These are phyloP conservation scores for Noctua janthe DNA, from an alignment of 2,888 invertebrate genomes.

Conservation along the genomic window DNA sequence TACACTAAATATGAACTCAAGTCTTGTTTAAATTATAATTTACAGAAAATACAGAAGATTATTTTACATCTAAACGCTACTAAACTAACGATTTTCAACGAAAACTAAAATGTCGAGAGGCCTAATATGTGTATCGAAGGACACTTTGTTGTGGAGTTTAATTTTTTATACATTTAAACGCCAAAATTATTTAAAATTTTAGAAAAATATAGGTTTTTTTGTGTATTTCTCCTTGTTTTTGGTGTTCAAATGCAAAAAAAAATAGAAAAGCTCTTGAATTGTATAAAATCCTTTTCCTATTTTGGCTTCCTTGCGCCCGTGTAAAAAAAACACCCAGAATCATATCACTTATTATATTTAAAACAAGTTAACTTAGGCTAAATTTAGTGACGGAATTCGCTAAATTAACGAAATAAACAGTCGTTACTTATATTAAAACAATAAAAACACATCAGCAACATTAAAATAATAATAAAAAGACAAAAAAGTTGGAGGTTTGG, in stretches of 20 bases:
- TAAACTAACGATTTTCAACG: conserved; percentile 71
- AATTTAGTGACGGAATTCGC: conserved; percentile 79
- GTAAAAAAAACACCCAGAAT: conserved; percentile 84
- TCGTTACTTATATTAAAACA: conserved; percentile 72
- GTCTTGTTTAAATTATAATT: conserved; percentile 63
- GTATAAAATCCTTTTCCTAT: conserved; percentile 69
- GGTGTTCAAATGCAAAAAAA: conserved; percentile 35
- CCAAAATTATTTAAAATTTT: conserved; percentile 23
- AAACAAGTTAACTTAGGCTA: conserved; percentile 79
- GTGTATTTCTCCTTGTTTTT: conserved; percentile 7
- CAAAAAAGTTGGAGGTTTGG: conserved; percentile 57
- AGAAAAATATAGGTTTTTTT: neutral
- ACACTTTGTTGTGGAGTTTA: conserved; percentile 64
- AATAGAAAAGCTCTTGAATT: conserved; percentile 23
- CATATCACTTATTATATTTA: conserved; percentile 85
- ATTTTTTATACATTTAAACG: conserved; percentile 30
- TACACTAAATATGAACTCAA: conserved; percentile 45
- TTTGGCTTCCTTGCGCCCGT: conserved; percentile 75
- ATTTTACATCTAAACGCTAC: conserved; percentile 57
- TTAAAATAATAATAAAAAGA: conserved; percentile 30
- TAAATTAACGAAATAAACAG: conserved; percentile 75
- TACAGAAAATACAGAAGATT: conserved; percentile 49
- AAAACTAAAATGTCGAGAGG: conserved; percentile 70
- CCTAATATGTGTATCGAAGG: conserved; percentile 77
- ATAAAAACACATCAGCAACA: conserved; percentile 6